These are phyloP conservation scores for Sceloporus undulatus DNA, from an alignment of 2,113 vertebrate species.

Conservation along the genomic window DNA sequence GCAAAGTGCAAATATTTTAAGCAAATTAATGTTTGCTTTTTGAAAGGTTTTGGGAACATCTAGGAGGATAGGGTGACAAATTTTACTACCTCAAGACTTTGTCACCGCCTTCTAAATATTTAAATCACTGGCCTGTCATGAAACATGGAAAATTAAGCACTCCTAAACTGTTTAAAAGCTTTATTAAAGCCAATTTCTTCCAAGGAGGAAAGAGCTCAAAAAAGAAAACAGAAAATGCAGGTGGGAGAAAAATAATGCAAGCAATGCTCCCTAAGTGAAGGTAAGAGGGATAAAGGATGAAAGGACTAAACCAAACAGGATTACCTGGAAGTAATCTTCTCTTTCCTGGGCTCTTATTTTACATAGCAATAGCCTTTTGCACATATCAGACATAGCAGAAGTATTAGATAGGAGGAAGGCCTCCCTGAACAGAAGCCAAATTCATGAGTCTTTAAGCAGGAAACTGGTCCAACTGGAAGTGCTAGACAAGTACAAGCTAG, in stretches of 20 bases:
- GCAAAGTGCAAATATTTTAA: neutral
- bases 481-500: neutral
- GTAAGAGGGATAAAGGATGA: neutral
- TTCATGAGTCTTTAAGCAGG: neutral
- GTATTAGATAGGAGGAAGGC: neutral
- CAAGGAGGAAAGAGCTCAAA: rapidly evolving
- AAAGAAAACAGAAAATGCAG: constrained; percentile 13
- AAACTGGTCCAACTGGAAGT: constrained; percentile 20
- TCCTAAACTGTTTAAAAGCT: neutral
- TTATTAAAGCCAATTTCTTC: constrained; percentile 10
- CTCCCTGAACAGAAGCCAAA: constrained; percentile 1
- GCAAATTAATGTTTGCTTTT: neutral
- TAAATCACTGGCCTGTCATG: neutral
- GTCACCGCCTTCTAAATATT: neutral
- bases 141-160: neutral
- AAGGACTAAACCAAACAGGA: constrained; percentile 12
- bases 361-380: constrained; percentile 16
- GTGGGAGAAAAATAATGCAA: constrained; percentile 22
- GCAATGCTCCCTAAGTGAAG: constrained; percentile 13
- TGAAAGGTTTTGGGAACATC: neutral
- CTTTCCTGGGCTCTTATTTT: constrained; percentile 9
- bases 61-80: neutral
- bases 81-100: neutral
- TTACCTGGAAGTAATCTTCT: constrained; percentile 29
- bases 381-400: constrained; percentile 20